A percentile compares a stretch with the other conserved stretches of the same genome.
These are phyloP conservation scores for Phylloscopus collybita DNA, from an alignment of 2,797 vertebrate genomes.

Conservation along the genomic window DNA sequence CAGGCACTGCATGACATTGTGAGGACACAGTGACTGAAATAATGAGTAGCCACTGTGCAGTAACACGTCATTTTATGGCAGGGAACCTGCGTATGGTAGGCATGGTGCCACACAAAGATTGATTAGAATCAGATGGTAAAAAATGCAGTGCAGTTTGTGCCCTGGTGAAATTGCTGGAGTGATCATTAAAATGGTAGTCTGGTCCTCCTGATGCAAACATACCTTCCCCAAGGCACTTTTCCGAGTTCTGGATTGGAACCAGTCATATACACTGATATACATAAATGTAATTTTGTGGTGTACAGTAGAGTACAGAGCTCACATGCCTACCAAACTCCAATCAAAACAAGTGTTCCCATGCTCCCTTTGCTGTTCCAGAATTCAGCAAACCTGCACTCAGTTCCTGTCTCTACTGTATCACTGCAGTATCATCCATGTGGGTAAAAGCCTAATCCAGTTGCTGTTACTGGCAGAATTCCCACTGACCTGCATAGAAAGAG, in stretches of 20 bases:
- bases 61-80: conserved; percentile 25
- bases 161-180: neutral
- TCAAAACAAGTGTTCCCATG: neutral
- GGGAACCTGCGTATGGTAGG: conserved; percentile 10
- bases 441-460: neutral
- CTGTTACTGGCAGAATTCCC: conserved; percentile 1
- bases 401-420: neutral
- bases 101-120: conserved; percentile 32
- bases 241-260: neutral
- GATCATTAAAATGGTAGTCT: neutral
- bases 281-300: neutral
- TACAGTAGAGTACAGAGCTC: neutral
- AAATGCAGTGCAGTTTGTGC: neutral
- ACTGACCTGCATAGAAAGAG: neutral
- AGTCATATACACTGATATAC: neutral
- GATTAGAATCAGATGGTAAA: conserved; percentile 51
- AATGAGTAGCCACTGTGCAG: conserved; percentile 1
- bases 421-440: neutral
- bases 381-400: neutral
- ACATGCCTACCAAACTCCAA: neutral
- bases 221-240: neutral
- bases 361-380: neutral
- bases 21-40: conserved; percentile 37
- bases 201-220: neutral
- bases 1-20: conserved; percentile 43